Conservation (phyloP, 1,140 invertebrate species). For the Phocides pigmalion region DNA sequence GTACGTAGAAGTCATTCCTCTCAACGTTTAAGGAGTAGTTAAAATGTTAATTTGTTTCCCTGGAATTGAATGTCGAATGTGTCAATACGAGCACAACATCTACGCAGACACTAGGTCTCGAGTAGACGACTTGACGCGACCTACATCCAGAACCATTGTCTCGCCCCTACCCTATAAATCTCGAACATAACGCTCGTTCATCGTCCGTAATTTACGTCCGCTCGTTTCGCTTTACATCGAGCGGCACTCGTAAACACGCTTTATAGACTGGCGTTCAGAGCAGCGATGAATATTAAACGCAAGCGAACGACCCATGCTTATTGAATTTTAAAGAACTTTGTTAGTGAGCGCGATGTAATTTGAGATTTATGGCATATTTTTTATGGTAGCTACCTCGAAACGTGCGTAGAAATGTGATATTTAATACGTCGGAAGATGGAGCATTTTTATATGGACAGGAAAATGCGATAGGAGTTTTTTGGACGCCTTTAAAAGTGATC, state of each 20-base stretch:
- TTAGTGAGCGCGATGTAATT: conserved; percentile 32
- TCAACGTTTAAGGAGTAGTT: neutral
- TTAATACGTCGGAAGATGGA: neutral
- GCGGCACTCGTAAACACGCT: conserved; percentile 38
- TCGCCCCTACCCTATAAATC: conserved; percentile 22
- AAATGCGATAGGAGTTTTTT: neutral
- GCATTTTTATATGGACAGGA: neutral
- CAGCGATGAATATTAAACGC: conserved; percentile 42
- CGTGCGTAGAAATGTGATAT: neutral
- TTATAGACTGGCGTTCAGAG: conserved; percentile 36
- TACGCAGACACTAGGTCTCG: conserved; percentile 25
- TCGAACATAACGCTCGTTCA: conserved; percentile 28
- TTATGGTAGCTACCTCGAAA: neutral
- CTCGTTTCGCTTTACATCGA: conserved; percentile 37
- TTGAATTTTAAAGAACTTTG: conserved; percentile 40
- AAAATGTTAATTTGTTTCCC: neutral
- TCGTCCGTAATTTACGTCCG: conserved; percentile 34
- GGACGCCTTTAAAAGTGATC: conserved; percentile 7
- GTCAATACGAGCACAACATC: conserved; percentile 12
- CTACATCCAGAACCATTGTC: conserved; percentile 23
- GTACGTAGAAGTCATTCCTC: no score
- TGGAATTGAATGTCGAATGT: neutral
- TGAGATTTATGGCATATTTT: conserved; percentile 33
- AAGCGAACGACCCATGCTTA: conserved; percentile 37
- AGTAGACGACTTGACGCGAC: conserved; percentile 20